Percentiles rank a stretch among this genome's conserved stretches.
phyloP scores from a whole-genome alignment of 2,797 vertebrate genomes.

The Bovichtus variegatus region DNA sequence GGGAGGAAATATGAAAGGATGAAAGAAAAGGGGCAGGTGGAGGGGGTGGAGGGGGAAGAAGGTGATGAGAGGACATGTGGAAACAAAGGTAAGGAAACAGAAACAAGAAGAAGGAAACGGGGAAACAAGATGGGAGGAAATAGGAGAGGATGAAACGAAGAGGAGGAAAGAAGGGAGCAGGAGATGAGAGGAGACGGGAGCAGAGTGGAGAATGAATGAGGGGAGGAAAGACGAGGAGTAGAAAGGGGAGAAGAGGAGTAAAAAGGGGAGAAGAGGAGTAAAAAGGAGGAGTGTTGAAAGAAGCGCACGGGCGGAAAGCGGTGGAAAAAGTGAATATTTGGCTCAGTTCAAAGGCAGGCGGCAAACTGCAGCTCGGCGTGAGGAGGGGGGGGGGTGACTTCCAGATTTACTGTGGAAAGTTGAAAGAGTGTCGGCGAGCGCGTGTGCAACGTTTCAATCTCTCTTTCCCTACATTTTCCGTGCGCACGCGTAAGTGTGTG shows the following conservation, averaged over 20 bases:
- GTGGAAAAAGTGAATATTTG: constrained; percentile 84
- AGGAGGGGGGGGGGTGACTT: constrained; percentile 65
- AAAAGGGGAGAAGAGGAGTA: background rate
- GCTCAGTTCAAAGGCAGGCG: constrained; percentile 80
- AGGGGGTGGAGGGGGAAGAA: background rate
- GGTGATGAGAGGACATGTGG: background rate
- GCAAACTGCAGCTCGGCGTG: constrained; percentile 65
- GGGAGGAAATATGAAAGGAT: background rate
- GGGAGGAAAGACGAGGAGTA: background rate
- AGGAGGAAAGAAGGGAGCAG: too few relatives aligned
- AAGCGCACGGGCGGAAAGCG: constrained; percentile 47
- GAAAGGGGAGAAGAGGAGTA: background rate
- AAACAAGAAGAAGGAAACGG: too few relatives aligned
- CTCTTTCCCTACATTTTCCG: constrained; percentile 8
- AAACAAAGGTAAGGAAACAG: background rate
- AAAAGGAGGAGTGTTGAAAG: constrained; percentile 64
- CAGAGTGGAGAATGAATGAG: background rate
- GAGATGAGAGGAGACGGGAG: background rate
- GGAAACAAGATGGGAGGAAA: background rate
- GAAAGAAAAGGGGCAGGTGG: background rate
- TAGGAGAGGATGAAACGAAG: background rate
- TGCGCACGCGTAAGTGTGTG: background rate
- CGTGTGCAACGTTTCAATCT: constrained; percentile 1
- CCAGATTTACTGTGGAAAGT: constrained; percentile 79
- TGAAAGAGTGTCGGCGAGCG: constrained; percentile 64